Percentiles rank a stretch among this genome's conserved stretches.
Evolutionary conservation across 2,888 invertebrate genomes (phyloP).

Genomic region (Octonoba sinensis): DNA sequence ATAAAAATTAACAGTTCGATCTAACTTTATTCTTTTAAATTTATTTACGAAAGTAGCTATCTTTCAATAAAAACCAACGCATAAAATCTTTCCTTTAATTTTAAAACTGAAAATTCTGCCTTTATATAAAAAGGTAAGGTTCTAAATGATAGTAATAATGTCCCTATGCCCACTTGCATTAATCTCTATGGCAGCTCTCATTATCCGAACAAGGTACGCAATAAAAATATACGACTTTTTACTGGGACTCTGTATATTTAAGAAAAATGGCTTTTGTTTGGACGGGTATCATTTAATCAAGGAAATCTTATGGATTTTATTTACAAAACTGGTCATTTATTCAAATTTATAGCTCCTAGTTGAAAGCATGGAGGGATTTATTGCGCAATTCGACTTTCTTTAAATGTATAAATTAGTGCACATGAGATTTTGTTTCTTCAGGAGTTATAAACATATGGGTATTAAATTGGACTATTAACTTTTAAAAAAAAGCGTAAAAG

Average conservation of each 20-base stretch:
- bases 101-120: not conserved
- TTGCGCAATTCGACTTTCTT: too few species aligned
- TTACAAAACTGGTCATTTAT: slow-evolving; percentile 9
- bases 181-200: slow-evolving; percentile 50
- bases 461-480: too few species aligned
- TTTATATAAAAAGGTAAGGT: slow-evolving; percentile 17
- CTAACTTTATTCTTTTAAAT: too few species aligned
- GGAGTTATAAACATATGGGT: too few species aligned
- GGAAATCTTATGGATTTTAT: not conserved
- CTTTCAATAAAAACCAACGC: too few species aligned
- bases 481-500: too few species aligned
- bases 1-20: too few species aligned
- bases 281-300: slow-evolving; percentile 30
- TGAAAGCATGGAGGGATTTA: too few species aligned
- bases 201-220: slow-evolving; percentile 34
- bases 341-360: slow-evolving; percentile 16
- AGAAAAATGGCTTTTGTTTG: slow-evolving; percentile 41
- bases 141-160: slow-evolving; percentile 17
- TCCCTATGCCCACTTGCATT: slow-evolving; percentile 11
- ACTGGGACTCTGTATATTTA: not conserved
- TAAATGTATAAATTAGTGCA: too few species aligned
- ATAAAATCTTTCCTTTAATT: not conserved
- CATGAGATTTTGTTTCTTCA: too few species aligned
- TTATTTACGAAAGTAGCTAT: too few species aligned
- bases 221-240: slow-evolving; percentile 17